phyloP scores from a whole-genome alignment of 2,797 vertebrate genomes.

The Argyrosomus regius region DNA sequence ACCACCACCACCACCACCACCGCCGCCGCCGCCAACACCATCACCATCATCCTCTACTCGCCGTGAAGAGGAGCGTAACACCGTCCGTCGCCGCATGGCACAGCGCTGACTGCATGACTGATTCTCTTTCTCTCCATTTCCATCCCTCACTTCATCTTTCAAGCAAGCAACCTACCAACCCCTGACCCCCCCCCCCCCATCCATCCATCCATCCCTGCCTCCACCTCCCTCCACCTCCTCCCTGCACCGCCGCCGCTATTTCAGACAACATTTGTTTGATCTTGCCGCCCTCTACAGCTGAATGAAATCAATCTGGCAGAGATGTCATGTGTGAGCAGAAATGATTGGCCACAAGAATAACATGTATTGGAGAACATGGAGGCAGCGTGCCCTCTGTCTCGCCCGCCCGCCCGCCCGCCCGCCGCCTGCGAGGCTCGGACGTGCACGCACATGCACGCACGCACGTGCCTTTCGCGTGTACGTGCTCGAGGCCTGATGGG shows the following conservation, averaged over 20 bases:
- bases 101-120: constrained; percentile 66
- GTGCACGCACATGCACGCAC: neutral
- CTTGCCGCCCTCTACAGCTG: constrained; percentile 76
- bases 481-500: constrained; percentile 47
- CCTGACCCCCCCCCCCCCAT: constrained; percentile 17
- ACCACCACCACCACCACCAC: neutral
- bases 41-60: constrained; percentile 10
- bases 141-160: constrained; percentile 71
- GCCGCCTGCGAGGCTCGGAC: constrained; percentile 13
- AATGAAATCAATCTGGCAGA: constrained; percentile 77
- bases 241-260: constrained; percentile 42
- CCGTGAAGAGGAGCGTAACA: constrained; percentile 51
- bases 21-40: neutral
- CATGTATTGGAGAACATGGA: constrained; percentile 63
- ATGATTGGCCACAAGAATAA: constrained; percentile 71
- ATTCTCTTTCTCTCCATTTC: constrained; percentile 62
- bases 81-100: constrained; percentile 57
- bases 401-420: too few relatives aligned
- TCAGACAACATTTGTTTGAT: constrained; percentile 79
- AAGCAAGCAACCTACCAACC: constrained; percentile 58
- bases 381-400: constrained; percentile 48
- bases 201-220: constrained; percentile 28
- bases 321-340: constrained; percentile 76
- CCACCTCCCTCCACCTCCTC: constrained; percentile 38
- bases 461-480: too few relatives aligned